Base-by-base conservation (phyloP, 1,140 invertebrate genomes). In the Drosophila sp. region DNA sequence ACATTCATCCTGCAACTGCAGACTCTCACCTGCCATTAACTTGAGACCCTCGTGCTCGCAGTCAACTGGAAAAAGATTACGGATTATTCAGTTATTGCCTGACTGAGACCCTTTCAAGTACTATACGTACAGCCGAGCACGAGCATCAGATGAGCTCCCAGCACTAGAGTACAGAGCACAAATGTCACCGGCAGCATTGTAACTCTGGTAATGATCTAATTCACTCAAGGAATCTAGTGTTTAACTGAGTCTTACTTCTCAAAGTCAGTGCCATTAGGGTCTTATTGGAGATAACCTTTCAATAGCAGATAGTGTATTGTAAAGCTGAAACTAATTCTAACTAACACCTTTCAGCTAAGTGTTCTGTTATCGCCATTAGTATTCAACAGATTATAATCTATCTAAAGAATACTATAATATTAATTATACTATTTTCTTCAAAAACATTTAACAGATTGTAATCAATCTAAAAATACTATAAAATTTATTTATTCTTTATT, bases 141-240 rank as follows among this genome's bases (percentile, higher is more conserved):
- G n/a, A 84, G 25, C 1, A 81, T 14, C 9, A 56, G 40, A 27
- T 84, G 80, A 56, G 69, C 64, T 4, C 53, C 62, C 27, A 86
- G 46, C 21, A 86, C 71, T n/a, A 86, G 11, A 16, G 78, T 34
- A 46, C 74, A 89, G 1, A 87, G 71, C n/a, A 87, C 71, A 66
- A 89, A 59, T 38, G 75, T 78, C 7, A 63, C 34, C 13, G 71
- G 43, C 16, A 78, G 65, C 83, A 86, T 87, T 14, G 16, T 66
- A 18, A 34, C 14, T 6, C 14, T 1, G 21, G 6, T 50, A 5
- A 27, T 27, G 45, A 48, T 27, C 21, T n/a, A n/a, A n/a, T 14
- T 32, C 29, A 14, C 27, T 4, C 14, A n/a, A 4, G 5, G 4
- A 57, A 41, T 27, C 38, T 13, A n/a, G 6, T 13, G 11, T 16